Evolutionary conservation across 2,113 vertebrate genomes (phyloP).

Genomic region (Ploceus nigricollis): DNA sequence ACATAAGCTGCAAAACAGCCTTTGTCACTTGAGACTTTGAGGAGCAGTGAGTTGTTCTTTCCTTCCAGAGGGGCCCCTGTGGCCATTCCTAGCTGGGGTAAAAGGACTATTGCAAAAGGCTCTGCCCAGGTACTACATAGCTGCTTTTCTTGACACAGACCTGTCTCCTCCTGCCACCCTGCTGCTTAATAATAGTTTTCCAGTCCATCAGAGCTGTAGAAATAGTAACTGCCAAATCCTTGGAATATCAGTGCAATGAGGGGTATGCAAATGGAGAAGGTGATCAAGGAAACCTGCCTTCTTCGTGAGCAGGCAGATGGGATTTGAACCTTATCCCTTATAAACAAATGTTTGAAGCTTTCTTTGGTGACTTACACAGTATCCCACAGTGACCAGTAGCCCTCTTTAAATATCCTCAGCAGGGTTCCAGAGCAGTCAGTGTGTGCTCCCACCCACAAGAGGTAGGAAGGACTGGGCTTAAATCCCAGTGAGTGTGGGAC

Average conservation of each 20-base stretch:
- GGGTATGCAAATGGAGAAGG: not conserved
- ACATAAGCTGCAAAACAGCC: not conserved
- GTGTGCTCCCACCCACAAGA: not conserved
- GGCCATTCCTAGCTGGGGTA: not conserved
- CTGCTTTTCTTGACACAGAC: not conserved
- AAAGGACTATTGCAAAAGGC: not conserved
- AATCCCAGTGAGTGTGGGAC: accelerated
- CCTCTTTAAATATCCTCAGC: not conserved
- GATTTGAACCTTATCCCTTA: not conserved
- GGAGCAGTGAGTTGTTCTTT: not conserved
- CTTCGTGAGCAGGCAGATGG: not conserved
- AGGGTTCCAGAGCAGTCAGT: not conserved
- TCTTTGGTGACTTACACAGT: not conserved
- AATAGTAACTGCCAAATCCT: not conserved
- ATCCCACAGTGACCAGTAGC: not conserved
- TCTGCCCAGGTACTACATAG: not conserved
- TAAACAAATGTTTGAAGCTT: not conserved
- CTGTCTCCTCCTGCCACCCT: not conserved
- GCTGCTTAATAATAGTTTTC: not conserved
- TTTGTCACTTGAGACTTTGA: not conserved
- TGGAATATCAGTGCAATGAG: not conserved
- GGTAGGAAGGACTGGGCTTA: not conserved
- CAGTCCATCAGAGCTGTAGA: not conserved
- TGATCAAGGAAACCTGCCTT: not conserved
- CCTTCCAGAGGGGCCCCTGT: not conserved